A percentile compares a stretch with the other conserved stretches of the same genome.
phyloP scores from a whole-genome alignment of 1,140 invertebrate species.

The Orius laevigatus region DNA sequence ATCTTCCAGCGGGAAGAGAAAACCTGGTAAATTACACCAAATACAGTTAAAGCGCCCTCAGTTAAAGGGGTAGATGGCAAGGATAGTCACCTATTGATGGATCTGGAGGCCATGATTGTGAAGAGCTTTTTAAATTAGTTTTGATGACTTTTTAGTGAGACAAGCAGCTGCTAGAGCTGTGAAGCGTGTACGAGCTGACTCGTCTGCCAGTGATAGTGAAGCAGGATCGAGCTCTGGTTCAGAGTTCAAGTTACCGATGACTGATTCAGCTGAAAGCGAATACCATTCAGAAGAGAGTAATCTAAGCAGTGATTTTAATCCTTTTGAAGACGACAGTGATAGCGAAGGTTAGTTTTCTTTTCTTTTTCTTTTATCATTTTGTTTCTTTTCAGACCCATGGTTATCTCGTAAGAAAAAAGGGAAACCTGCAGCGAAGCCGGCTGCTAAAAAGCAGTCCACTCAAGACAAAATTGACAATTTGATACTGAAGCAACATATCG shows the following conservation, averaged over 20 bases:
- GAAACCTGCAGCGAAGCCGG: slow-evolving; percentile 49
- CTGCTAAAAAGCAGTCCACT: slow-evolving; percentile 45
- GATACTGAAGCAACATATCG: slow-evolving; percentile 15
- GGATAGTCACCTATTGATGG: too few species aligned
- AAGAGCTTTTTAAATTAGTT: too few species aligned
- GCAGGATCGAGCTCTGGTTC: slow-evolving; percentile 32
- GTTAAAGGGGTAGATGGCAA: too few species aligned
- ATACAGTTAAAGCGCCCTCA: too few species aligned
- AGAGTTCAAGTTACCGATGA: slow-evolving; percentile 40
- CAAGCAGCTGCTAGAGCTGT: slow-evolving; percentile 50
- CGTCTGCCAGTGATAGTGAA: slow-evolving; percentile 38
- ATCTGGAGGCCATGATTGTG: too few species aligned
- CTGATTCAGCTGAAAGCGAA: slow-evolving; percentile 34
- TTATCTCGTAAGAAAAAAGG: slow-evolving; percentile 48
- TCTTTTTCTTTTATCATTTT: slow-evolving; percentile 10
- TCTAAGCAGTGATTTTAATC: slow-evolving; percentile 68
- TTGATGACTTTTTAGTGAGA: slow-evolving; percentile 29
- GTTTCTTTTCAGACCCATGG: slow-evolving; percentile 53
- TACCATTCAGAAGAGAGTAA: slow-evolving; percentile 48
- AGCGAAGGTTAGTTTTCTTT: slow-evolving; percentile 17
- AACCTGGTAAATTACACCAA: slow-evolving; percentile 34
- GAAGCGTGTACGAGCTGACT: slow-evolving; percentile 46
- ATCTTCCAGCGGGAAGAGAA: slow-evolving; percentile 37
- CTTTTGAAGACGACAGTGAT: slow-evolving; percentile 67
- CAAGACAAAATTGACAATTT: slow-evolving; percentile 48